Base-by-base conservation (phyloP, 2,888 invertebrate genomes). In the Campoletis raptor region DNA sequence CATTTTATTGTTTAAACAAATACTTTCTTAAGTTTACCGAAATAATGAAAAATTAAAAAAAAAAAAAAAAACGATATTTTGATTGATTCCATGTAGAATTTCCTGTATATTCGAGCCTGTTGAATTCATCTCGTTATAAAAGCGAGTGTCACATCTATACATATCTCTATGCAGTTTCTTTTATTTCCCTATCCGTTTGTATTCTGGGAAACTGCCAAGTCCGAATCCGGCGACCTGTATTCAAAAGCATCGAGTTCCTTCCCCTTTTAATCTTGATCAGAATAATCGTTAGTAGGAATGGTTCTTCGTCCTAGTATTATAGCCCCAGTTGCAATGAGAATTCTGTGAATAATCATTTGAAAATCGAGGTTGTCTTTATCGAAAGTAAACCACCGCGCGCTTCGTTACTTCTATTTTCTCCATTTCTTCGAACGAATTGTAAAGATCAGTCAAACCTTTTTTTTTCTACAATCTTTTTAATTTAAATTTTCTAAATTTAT, bases 341-440 rank as follows among this genome's bases (percentile, higher is more conserved):
- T 86, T 83, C 64, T 45, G 61, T 81, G 73, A 81, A 83, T 69
- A 83, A 81, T 81, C 81, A 81, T 81, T 79, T 64, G 52, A 61
- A 78, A 73, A 81, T 77, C 61, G 57, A 52, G 61, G 37, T 61
- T 76, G 52, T 82, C 67, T 81, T 74, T 78, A 81, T 86, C 81
- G 66, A 67, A 52, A 36, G 64, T 9, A 12, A 69, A 54, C 36
- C n/a, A n/a, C n/a, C n/a, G n/a, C 78, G n/a, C 67, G 48, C 12
- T 57, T 48, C 45, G 66, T 76, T 74, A 12, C 54, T 57, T n/a
- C 57, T 36, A 57, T 54, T 72, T 24, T 48, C 52, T 67, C 66
- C 24, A 57, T 64, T 48, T 78, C 48, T 30, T 36, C 52, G n/a
- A 57, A 36, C 45, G 54, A 64, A 74, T 54, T 64, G 30, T 48